Evolutionary conservation across 2,797 vertebrate species (phyloP).

Genomic region (Scomberomorus guttatus): DNA sequence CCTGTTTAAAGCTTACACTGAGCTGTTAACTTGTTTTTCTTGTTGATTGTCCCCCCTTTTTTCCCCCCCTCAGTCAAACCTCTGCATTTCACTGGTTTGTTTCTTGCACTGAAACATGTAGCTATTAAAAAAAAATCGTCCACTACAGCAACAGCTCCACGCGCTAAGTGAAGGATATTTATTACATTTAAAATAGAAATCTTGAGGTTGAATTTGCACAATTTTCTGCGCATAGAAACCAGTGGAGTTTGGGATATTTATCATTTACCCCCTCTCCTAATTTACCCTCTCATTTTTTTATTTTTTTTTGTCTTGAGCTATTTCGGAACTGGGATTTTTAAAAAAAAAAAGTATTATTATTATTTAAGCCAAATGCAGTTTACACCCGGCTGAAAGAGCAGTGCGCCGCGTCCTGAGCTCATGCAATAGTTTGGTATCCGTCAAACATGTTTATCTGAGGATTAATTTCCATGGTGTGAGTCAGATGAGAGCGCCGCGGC

Average conservation of each 20-base stretch:
- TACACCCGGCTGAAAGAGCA: slow-evolving; percentile 11
- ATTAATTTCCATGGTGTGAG: slow-evolving; percentile 98
- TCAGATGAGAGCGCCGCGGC: slow-evolving; percentile 92
- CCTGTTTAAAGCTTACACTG: neutral
- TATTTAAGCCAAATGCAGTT: slow-evolving; percentile 41
- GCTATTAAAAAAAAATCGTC: neutral
- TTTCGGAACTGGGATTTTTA: slow-evolving; percentile 1
- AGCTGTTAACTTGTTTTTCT: neutral
- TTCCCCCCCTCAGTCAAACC: no score
- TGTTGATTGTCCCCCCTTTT: neutral
- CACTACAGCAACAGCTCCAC: neutral
- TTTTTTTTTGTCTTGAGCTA: slow-evolving; percentile 7
- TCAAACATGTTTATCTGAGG: slow-evolving; percentile 96
- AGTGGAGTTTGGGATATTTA: neutral
- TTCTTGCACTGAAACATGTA: neutral
- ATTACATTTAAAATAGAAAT: slow-evolving; percentile 16
- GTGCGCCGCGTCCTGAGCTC: slow-evolving; percentile 28
- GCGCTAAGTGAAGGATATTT: neutral
- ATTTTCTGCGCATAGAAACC: neutral
- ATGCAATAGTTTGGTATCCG: slow-evolving; percentile 73
- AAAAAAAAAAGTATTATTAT: no score
- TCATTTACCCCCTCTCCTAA: neutral
- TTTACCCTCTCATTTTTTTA: slow-evolving; percentile 5
- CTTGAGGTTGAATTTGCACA: neutral
- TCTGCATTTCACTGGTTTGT: neutral